phyloP scores from a whole-genome alignment of 2,888 invertebrate species.

The Venusia cambrica region DNA sequence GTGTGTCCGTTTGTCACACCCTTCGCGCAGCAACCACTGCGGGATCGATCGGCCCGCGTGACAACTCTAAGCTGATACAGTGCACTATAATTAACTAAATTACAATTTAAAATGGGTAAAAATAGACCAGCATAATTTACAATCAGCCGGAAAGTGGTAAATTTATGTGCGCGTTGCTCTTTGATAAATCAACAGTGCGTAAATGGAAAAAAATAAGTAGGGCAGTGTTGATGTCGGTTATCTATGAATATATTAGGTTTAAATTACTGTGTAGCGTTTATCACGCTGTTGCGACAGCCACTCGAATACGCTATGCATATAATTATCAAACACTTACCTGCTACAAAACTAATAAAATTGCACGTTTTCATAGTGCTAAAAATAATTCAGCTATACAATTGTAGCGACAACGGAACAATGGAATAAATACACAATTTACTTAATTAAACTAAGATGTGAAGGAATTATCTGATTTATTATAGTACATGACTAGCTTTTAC shows the following conservation, averaged over 20 bases:
- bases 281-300: slow-evolving; percentile 14
- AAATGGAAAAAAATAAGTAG: slow-evolving; percentile 21
- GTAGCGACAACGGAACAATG: too few relatives aligned
- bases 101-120: slow-evolving; percentile 25
- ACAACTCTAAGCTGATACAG: slow-evolving; percentile 26
- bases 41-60: slow-evolving; percentile 22
- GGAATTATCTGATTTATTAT: too few relatives aligned
- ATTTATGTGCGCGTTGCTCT: slow-evolving; percentile 13
- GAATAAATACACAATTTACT: too few relatives aligned
- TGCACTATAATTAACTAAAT: slow-evolving; percentile 32
- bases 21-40: slow-evolving; percentile 21
- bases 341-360: neutral
- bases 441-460: too few relatives aligned
- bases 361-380: slow-evolving; percentile 6
- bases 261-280: slow-evolving; percentile 21
- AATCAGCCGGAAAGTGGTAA: slow-evolving; percentile 18
- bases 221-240: slow-evolving; percentile 20
- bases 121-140: slow-evolving; percentile 16
- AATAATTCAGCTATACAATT: too few relatives aligned
- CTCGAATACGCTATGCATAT: slow-evolving; percentile 12
- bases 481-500: too few relatives aligned
- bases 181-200: slow-evolving; percentile 25
- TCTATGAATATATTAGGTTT: slow-evolving; percentile 22
- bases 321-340: slow-evolving; percentile 4
- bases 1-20: slow-evolving; percentile 33